Evolutionary conservation across 2,113 vertebrate genomes (phyloP).

Genomic region (Sula dactylatra): DNA sequence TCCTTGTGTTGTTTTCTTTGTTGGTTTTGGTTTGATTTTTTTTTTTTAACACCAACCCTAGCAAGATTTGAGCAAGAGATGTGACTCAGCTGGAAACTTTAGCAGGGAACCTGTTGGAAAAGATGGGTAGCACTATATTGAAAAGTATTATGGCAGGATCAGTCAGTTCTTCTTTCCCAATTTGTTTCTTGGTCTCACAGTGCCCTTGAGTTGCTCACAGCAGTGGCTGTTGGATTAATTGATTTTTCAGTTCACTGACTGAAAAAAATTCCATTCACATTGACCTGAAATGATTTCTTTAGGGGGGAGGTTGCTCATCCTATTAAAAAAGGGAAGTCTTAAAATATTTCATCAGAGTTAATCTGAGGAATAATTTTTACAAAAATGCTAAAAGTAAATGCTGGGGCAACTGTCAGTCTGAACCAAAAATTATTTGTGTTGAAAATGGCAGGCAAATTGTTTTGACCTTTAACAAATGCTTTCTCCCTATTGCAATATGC

Average conservation of each 20-base stretch:
- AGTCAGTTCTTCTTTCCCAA: not conserved
- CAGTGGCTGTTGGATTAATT: conserved; percentile 24
- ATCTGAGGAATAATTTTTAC: not conserved
- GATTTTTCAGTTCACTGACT: conserved; percentile 58
- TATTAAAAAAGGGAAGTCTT: not conserved
- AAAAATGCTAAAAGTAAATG: not conserved
- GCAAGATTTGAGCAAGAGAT: not conserved
- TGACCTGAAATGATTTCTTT: conserved; percentile 24
- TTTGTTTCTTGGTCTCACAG: not conserved
- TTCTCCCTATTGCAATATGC: not conserved
- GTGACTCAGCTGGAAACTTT: not conserved
- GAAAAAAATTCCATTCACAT: conserved; percentile 41
- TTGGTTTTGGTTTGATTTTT: fast-evolving
- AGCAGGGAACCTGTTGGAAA: not conserved
- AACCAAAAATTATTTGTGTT: not conserved
- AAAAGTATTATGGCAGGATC: not conserved
- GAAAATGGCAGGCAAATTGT: not conserved
- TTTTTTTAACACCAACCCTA: not conserved
- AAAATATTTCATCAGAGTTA: not conserved
- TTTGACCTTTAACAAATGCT: not conserved
- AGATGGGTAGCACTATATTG: not conserved
- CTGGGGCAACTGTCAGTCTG: not conserved
- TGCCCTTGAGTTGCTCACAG: conserved; percentile 34
- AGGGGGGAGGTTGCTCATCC: not conserved
- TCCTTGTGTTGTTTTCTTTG: not conserved